Conservation (phyloP, 2,113 vertebrate species). For the Tupaia tana region DNA sequence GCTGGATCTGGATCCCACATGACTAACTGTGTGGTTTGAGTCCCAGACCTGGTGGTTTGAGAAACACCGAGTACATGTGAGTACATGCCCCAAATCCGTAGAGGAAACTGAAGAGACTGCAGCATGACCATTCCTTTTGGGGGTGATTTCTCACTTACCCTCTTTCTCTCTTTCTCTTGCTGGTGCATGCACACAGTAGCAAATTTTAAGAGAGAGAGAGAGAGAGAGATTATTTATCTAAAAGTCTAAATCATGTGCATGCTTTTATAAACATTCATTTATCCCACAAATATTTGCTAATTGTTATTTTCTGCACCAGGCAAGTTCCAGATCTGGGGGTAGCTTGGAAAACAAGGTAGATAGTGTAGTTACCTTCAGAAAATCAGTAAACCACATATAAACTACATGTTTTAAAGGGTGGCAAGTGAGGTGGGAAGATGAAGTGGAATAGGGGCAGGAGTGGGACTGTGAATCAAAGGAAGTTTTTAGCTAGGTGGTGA, state of each 20-base stretch:
- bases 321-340: not conserved
- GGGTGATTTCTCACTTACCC: too few species aligned
- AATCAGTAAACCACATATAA: not conserved
- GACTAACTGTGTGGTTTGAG: too few species aligned
- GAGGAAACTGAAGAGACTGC: too few species aligned
- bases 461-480: not conserved
- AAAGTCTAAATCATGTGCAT: not conserved
- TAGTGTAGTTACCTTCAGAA: not conserved
- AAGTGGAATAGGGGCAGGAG: not conserved
- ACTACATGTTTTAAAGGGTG: not conserved
- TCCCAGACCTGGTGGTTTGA: too few species aligned
- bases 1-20: too few species aligned
- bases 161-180: too few species aligned
- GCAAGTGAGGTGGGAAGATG: not conserved
- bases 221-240: not conserved
- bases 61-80: too few species aligned
- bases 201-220: too few species aligned
- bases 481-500: not conserved
- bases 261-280: not conserved
- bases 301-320: not conserved
- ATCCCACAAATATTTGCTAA: not conserved
- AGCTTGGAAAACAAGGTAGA: not conserved
- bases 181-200: too few species aligned
- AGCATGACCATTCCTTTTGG: too few species aligned
- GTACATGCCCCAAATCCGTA: too few species aligned